Evolutionary conservation across 2,113 vertebrate genomes (phyloP), one percentile per base, ranked within the genome.

Genomic region (Motacilla alba): DNA sequence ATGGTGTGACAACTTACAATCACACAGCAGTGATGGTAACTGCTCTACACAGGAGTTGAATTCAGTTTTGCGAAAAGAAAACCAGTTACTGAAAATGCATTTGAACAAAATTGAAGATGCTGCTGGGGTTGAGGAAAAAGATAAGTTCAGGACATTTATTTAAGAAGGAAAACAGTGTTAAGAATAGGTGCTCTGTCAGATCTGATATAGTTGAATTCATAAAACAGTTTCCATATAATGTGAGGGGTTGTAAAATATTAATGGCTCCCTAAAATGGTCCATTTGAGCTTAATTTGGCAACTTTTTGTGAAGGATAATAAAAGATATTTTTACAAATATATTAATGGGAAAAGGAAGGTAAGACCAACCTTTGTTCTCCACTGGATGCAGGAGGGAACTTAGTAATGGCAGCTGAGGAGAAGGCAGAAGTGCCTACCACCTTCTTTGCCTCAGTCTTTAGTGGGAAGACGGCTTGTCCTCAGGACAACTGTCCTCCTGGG

Each of bases 331-430:
- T n/a, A 43, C 18, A 78, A 63, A n/a, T 78, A 27, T 22, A n/a
- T 53, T 43, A 63, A 64, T 2, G 3, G 47, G 14, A 22, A n/a
- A 27, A n/a, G 59, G 47, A 78, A 52, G 18, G 10, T 63, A 10
- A 63, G 18, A 52, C 22, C 37, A 52, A 13, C 13, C 18, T 52
- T 78, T 63, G 8, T 43, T 50, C 13, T 43, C 11, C 27, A 6
- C 2, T n/a, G 6, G 30, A 22, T 63, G 30, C 0, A 0, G 14
- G 59, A 43, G 30, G 18, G 17, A 21, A 50, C 13, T 15, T 11
- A 7, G 13, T 33, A 62, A 24, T 15, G 11, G 17, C 46, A 33
- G 28, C 20, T 41, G 17, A 50, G 22, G 7, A 33, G 28, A 49
- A 33, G 28, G 18, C 1, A 1, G 35, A n/a, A 8, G 37, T 41